A percentile compares a stretch with the other conserved stretches of the same genome.
These are phyloP conservation scores for Muntiacus muntjak DNA, from an alignment of 2,113 vertebrate genomes.

Conservation along the genomic window DNA sequence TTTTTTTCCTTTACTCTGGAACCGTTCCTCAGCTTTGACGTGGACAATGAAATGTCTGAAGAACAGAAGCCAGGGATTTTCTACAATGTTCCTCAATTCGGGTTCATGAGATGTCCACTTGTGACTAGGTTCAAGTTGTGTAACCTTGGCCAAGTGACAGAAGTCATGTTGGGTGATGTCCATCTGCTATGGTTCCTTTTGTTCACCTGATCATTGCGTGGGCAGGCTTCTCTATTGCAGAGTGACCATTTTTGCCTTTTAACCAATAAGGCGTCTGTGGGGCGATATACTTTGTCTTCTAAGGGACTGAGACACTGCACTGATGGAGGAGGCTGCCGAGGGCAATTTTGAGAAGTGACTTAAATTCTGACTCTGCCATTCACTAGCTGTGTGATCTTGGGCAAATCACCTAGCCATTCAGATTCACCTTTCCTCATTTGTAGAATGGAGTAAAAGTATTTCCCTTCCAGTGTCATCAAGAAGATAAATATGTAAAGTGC, in stretches of 20 bases:
- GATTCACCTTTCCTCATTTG: not conserved
- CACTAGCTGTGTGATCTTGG: not conserved
- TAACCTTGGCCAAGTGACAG: accelerated
- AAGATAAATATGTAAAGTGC: not conserved
- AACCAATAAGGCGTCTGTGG: not conserved
- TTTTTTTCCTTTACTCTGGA: not conserved
- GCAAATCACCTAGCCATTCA: not conserved
- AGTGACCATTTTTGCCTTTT: not conserved
- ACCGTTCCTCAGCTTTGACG: not conserved
- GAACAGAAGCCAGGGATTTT: not conserved
- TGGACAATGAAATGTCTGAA: not conserved
- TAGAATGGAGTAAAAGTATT: not conserved
- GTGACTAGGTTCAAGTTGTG: not conserved
- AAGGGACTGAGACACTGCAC: not conserved
- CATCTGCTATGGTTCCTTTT: not conserved
- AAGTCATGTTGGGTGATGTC: not conserved
- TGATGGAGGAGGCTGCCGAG: not conserved
- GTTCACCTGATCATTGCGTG: not conserved
- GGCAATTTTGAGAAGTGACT: not conserved
- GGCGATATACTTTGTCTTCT: not conserved
- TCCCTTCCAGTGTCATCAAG: not conserved
- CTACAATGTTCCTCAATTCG: not conserved
- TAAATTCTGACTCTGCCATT: not conserved
- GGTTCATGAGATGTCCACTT: not conserved
- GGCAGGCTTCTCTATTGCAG: not conserved